Conservation (phyloP, 2,888 invertebrate genomes). For the Rotaria sp. region DNA sequence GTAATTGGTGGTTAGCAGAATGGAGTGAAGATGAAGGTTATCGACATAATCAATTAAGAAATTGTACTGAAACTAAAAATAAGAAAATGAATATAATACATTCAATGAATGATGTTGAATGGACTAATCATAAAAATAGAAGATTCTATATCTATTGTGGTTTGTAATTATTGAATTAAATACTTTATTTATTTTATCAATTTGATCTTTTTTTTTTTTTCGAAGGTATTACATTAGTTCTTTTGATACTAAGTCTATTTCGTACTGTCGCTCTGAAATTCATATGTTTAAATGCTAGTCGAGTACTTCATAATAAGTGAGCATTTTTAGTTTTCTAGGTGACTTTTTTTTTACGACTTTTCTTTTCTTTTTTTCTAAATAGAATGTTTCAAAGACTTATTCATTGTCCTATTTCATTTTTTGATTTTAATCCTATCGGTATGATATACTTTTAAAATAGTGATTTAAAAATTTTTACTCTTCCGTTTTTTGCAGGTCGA, state of each 20-base stretch:
- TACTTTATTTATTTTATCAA: not conserved
- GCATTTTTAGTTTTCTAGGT: too few species aligned
- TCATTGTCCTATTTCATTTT: not conserved
- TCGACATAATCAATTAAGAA: too few species aligned
- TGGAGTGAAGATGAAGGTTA: slow-evolving; percentile 58
- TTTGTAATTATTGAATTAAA: not conserved
- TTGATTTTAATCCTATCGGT: not conserved
- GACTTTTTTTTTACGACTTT: too few species aligned
- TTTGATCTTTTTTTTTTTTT: not conserved
- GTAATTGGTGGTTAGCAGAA: slow-evolving; percentile 70
- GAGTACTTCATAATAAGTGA: not conserved
- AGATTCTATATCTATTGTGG: not conserved
- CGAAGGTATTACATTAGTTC: not conserved
- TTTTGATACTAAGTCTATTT: not conserved
- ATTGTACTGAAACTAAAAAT: not conserved
- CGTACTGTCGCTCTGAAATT: not conserved
- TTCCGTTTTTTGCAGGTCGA: not conserved
- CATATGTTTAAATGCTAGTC: not conserved
- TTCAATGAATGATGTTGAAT: not conserved
- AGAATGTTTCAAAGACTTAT: not conserved
- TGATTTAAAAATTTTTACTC: too few species aligned
- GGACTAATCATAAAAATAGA: not conserved
- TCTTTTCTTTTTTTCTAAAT: not conserved
- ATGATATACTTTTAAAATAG: not conserved
- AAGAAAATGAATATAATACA: slow-evolving; percentile 43